Evolutionary conservation across 1,140 invertebrate genomes (phyloP).

Genomic region (Aphaenogaster floridana): DNA sequence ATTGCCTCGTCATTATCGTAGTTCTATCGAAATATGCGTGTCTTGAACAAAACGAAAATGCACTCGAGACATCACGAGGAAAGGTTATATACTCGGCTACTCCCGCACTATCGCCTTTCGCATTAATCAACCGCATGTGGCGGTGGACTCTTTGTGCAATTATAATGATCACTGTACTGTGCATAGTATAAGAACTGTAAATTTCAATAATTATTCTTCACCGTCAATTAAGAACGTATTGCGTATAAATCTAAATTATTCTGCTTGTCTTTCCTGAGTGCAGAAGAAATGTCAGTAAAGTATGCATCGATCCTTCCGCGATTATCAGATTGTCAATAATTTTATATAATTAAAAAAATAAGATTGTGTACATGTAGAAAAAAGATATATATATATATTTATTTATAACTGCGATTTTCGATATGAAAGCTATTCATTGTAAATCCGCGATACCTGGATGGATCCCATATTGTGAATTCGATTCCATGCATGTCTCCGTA

Average conservation of each 20-base stretch:
- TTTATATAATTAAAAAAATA: neutral
- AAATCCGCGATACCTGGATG: neutral
- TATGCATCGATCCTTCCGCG: neutral
- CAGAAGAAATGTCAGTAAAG: neutral
- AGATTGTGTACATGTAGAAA: neutral
- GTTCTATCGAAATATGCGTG: neutral
- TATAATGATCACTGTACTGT: conserved; percentile 62
- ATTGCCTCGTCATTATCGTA: conserved; percentile 13
- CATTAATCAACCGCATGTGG: conserved; percentile 78
- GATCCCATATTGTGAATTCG: neutral
- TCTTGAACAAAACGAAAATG: conserved; percentile 1
- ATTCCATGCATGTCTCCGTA: neutral
- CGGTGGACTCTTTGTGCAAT: conserved; percentile 75
- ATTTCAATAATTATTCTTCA: conserved; percentile 74
- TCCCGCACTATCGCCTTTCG: conserved; percentile 67
- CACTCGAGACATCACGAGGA: neutral
- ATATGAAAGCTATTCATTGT: neutral
- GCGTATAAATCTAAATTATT: neutral
- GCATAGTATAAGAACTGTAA: neutral
- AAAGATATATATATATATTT: neutral
- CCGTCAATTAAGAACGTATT: conserved; percentile 72
- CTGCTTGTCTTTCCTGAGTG: neutral
- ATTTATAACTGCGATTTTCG: neutral
- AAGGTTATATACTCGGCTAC: neutral
- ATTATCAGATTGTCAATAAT: neutral